Percentiles rank a stretch among this genome's conserved stretches.
Conservation (phyloP, 64 coral and sea anemone species). For the Pocillopora verrucosa region DNA sequence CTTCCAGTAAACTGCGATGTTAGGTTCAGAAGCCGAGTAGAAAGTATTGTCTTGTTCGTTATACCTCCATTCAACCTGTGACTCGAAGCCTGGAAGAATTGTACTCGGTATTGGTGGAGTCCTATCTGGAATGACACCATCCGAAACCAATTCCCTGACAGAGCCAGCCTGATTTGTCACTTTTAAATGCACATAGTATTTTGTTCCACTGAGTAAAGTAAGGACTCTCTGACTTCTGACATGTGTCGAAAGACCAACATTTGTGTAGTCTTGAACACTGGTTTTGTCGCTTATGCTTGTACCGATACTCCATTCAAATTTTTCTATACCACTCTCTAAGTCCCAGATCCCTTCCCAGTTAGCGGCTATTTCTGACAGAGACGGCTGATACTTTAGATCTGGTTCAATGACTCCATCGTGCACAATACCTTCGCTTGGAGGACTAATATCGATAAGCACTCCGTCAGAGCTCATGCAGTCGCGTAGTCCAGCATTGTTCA, state of each 20-base stretch:
- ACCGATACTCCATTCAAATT: constrained; percentile 89
- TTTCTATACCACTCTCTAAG: constrained; percentile 70
- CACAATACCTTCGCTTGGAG: constrained; percentile 79
- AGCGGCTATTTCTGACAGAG: constrained; percentile 65
- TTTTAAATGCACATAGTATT: constrained; percentile 71
- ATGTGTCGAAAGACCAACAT: constrained; percentile 86
- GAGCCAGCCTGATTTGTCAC: constrained; percentile 72
- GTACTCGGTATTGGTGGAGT: constrained; percentile 60
- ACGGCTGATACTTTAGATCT: constrained; percentile 83
- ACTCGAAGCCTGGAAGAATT: constrained; percentile 49
- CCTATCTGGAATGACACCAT: constrained; percentile 75
- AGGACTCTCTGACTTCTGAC: constrained; percentile 64
- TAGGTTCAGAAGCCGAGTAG: constrained; percentile 38
- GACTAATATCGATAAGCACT: constrained; percentile 78
- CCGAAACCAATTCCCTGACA: constrained; percentile 70
- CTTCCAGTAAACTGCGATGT: constrained; percentile 69
- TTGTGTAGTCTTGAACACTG: constrained; percentile 46
- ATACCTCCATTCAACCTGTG: constrained; percentile 61
- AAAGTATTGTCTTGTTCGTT: constrained; percentile 28
- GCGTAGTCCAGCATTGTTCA: constrained; percentile 80
- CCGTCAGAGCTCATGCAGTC: constrained; percentile 84
- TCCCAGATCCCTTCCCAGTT: constrained; percentile 99
- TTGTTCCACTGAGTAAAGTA: constrained; percentile 63
- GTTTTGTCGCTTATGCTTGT: constrained; percentile 40
- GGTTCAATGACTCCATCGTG: constrained; percentile 92